Evolutionary conservation across 1,140 invertebrate genomes (phyloP), one percentile per base, ranked within the genome.

Genomic region (Apolygus lucorum): DNA sequence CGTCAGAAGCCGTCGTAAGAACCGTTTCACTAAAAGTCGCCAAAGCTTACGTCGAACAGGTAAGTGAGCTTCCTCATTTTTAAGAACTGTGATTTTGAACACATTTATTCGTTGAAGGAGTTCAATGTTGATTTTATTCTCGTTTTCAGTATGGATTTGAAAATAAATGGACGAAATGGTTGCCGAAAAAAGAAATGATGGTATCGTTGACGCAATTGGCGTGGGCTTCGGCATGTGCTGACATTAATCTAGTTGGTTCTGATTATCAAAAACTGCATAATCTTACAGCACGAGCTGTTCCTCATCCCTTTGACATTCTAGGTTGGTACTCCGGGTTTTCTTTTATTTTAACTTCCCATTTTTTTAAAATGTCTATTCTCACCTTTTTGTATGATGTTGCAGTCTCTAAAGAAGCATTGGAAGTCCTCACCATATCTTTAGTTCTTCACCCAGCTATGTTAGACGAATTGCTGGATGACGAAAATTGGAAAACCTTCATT

Each of bases 321-420:
- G 67, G 65, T 72, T 42, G 17, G 17, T 42, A 42, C 17, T 42
- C 34, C 34, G 34, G 34, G 34, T 8, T 17, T 42, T 17, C 4
- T 42, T n/a, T n/a, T n/a, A n/a, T n/a, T n/a, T n/a, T n/a, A n/a
- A n/a, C n/a, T n/a, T n/a, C n/a, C n/a, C n/a, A n/a, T n/a, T n/a
- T n/a, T n/a, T n/a, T n/a, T n/a, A n/a, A n/a, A n/a, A n/a, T n/a
- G n/a, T n/a, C n/a, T n/a, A n/a, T n/a, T n/a, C n/a, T n/a, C n/a
- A n/a, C n/a, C n/a, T n/a, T 71, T 69, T 68, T 28, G 67, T 74
- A n/a, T 75, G 74, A 71, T 76, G 73, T 81, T 75, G 72, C 82
- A 76, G 88, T 97, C 73, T 95, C 93, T 76, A 90, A 92, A 75
- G 95, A 98, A 80, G 92, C 93, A 25, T 81, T 98, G 74, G 95